phyloP scores from a whole-genome alignment of 2,888 invertebrate genomes.

The Pandemis corylana region DNA sequence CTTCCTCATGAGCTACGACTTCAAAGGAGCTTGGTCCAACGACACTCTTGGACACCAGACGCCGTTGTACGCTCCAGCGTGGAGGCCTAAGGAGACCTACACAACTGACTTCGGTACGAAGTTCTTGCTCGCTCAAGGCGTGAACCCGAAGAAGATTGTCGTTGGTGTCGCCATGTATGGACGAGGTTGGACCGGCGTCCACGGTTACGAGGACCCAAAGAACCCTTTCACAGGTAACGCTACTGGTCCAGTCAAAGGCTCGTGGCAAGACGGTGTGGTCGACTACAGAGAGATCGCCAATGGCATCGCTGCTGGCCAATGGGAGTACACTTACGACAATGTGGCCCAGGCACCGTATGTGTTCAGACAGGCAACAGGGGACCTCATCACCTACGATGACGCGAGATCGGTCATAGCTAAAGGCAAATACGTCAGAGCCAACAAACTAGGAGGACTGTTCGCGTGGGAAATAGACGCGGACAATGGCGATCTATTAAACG shows the following conservation, averaged over 20 bases:
- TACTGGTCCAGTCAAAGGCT: conserved; percentile 76
- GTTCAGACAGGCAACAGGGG: conserved; percentile 74
- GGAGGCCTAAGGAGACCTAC: conserved; percentile 78
- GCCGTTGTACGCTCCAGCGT: conserved; percentile 72
- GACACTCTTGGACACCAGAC: conserved; percentile 78
- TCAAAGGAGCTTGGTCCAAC: conserved; percentile 81
- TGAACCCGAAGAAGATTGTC: conserved; percentile 75
- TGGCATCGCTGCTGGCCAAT: conserved; percentile 73
- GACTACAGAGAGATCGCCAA: conserved; percentile 79
- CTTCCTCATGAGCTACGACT: conserved; percentile 81
- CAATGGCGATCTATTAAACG: conserved; percentile 78
- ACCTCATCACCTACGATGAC: conserved; percentile 77
- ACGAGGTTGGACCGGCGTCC: conserved; percentile 79
- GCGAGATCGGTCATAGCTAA: conserved; percentile 78
- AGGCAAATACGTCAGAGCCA: conserved; percentile 78
- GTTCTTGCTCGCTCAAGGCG: conserved; percentile 76
- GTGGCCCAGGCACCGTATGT: conserved; percentile 80
- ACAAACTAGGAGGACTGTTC: conserved; percentile 77
- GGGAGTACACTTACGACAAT: conserved; percentile 78
- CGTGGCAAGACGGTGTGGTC: conserved; percentile 81
- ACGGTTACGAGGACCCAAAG: conserved; percentile 61
- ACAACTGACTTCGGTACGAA: conserved; percentile 80
- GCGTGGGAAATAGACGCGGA: conserved; percentile 82
- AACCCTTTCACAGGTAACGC: conserved; percentile 79
- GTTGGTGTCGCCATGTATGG: conserved; percentile 82